A percentile compares a stretch with the other conserved stretches of the same genome.
Conservation (phyloP, 1,140 invertebrate genomes). For the Chironomus tepperi region DNA sequence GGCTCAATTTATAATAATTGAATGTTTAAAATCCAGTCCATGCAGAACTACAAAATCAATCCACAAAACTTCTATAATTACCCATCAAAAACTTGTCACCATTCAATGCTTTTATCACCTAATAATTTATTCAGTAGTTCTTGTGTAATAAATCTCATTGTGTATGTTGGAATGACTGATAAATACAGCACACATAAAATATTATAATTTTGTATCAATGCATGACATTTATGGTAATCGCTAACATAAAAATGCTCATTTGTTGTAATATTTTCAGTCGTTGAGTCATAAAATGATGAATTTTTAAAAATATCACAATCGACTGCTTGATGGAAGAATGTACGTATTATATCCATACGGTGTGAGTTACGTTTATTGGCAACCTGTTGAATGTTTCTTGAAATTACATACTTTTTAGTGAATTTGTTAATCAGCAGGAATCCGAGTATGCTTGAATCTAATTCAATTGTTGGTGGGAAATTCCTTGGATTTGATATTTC, state of each 20-base stretch:
- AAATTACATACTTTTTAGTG: conserved; percentile 55
- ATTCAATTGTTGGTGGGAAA: conserved; percentile 49
- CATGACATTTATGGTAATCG: conserved; percentile 77
- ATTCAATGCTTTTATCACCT: background rate
- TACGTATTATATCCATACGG: conserved; percentile 56
- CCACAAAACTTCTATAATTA: no score
- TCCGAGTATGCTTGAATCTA: conserved; percentile 58
- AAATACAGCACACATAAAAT: conserved; percentile 60
- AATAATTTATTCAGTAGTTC: background rate
- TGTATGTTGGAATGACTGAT: conserved; percentile 54
- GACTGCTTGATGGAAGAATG: conserved; percentile 60
- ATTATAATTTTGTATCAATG: conserved; percentile 46
- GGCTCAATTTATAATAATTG: no score
- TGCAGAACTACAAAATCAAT: no score
- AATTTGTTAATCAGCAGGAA: conserved; percentile 60
- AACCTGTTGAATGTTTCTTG: conserved; percentile 48
- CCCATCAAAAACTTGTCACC: background rate
- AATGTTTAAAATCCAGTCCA: no score
- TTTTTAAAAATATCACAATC: conserved; percentile 29
- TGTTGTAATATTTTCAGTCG: conserved; percentile 35
- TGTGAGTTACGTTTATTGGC: conserved; percentile 46
- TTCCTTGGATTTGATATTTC: conserved; percentile 54
- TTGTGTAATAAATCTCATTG: conserved; percentile 43
- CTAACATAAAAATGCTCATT: conserved; percentile 71
- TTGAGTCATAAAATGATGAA: background rate